Evolutionary conservation across 2,797 vertebrate species (phyloP).

Genomic region (Columba guinea): DNA sequence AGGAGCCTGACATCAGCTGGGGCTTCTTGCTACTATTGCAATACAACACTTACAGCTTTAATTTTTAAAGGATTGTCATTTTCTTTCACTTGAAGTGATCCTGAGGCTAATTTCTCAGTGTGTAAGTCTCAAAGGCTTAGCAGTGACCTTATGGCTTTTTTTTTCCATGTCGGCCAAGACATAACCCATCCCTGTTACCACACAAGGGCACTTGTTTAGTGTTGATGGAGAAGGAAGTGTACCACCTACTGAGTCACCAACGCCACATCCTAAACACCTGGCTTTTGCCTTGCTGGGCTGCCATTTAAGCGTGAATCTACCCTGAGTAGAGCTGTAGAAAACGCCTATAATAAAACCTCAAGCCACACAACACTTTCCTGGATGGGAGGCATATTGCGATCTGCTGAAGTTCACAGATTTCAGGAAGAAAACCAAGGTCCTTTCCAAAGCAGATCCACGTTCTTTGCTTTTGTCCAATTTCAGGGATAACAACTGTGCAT

Average conservation of each 20-base stretch:
- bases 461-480: not conserved
- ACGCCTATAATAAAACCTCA: conserved; percentile 11
- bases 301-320: not conserved
- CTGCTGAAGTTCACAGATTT: not conserved
- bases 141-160: not conserved
- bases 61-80: not conserved
- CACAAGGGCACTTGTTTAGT: conserved; percentile 49
- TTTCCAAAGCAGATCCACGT: not conserved
- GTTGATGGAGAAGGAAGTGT: conserved; percentile 39
- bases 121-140: not conserved
- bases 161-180: not conserved
- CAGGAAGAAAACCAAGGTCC: not conserved
- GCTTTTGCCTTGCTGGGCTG: conserved; percentile 12
- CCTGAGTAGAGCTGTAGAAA: not conserved
- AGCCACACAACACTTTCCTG: not conserved
- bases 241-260: conserved; percentile 64
- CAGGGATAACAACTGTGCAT: not conserved
- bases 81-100: not conserved
- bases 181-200: conserved; percentile 19
- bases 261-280: conserved; percentile 66
- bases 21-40: not conserved
- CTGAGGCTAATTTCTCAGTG: not conserved
- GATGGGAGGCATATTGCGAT: not conserved
- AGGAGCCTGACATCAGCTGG: not conserved
- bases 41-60: not conserved